Conservation (phyloP, 1,140 invertebrate genomes). For the Panagrolaimus sp. region DNA sequence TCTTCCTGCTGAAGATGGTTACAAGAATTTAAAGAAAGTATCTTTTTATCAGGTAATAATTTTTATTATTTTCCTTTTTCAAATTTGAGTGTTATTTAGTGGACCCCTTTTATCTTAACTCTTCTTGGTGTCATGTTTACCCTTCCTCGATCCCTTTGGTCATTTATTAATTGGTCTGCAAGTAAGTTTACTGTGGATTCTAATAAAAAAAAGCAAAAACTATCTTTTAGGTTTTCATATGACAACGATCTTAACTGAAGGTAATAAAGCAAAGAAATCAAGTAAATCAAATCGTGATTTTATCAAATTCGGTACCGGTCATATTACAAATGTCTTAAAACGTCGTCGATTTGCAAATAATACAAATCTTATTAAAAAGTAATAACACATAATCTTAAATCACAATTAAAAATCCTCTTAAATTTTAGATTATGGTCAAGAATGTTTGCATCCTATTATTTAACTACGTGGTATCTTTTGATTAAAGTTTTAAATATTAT, state of each 20-base stretch:
- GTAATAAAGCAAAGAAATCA: constrained; percentile 30
- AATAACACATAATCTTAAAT: not conserved
- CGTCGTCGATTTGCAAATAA: not conserved
- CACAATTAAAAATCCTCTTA: not conserved
- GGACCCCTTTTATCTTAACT: constrained; percentile 2
- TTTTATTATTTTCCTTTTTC: not conserved
- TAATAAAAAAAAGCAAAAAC: not conserved
- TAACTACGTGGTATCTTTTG: not conserved
- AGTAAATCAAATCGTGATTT: constrained; percentile 19
- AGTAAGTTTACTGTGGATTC: not conserved
- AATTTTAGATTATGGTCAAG: not conserved
- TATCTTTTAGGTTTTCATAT: constrained; percentile 44
- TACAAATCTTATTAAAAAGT: not conserved
- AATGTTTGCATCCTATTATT: not conserved
- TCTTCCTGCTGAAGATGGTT: not conserved
- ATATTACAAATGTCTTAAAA: too few species aligned
- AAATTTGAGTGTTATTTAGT: not conserved
- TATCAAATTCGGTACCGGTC: too few species aligned
- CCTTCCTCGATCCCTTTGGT: not conserved
- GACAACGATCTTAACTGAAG: constrained; percentile 15
- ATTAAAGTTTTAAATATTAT: not conserved
- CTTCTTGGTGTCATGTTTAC: not conserved
- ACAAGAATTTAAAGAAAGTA: not conserved
- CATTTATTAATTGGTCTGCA: not conserved
- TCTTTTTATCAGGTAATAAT: not conserved